Percentiles rank a stretch among this genome's conserved stretches.
These are phyloP conservation scores for Heteropelma amictum DNA, from an alignment of 2,888 invertebrate species.

Conservation along the genomic window DNA sequence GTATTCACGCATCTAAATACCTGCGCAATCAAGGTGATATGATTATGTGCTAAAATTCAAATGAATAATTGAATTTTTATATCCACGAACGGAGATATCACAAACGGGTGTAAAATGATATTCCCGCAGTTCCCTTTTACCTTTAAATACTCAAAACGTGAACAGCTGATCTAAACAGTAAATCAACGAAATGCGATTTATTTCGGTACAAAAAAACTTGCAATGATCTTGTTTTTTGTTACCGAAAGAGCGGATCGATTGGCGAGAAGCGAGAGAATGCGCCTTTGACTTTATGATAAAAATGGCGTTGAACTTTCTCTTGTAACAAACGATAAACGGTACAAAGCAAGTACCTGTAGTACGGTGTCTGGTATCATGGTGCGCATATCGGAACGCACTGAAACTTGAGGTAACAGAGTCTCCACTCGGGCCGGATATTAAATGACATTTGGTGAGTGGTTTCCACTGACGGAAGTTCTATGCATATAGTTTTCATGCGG, in stretches of 20 bases:
- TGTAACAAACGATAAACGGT: not conserved
- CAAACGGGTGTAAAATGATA: too few species aligned
- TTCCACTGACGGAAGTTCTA: not conserved
- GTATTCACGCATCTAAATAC: not conserved
- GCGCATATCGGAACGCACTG: conserved; percentile 53
- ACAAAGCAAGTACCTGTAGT: not conserved
- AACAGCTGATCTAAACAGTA: too few species aligned
- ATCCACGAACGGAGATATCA: too few species aligned
- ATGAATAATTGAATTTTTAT: too few species aligned
- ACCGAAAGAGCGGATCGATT: too few species aligned
- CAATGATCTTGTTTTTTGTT: too few species aligned
- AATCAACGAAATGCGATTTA: too few species aligned
- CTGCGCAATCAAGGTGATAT: conserved; percentile 44
- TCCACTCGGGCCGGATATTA: conserved; percentile 31
- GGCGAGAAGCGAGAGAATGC: too few species aligned
- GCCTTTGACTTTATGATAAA: too few species aligned
- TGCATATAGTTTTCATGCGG: conserved; percentile 11
- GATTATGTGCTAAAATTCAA: conserved; percentile 59
- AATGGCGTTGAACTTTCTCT: not conserved
- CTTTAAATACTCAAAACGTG: too few species aligned
- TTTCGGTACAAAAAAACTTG: too few species aligned
- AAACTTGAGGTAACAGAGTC: conserved; percentile 61
- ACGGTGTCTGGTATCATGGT: not conserved
- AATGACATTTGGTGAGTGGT: conserved; percentile 40
- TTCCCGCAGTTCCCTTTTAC: too few species aligned